These are phyloP conservation scores for Cantharis flavilabris DNA, from an alignment of 2,888 invertebrate species.

Conservation along the genomic window DNA sequence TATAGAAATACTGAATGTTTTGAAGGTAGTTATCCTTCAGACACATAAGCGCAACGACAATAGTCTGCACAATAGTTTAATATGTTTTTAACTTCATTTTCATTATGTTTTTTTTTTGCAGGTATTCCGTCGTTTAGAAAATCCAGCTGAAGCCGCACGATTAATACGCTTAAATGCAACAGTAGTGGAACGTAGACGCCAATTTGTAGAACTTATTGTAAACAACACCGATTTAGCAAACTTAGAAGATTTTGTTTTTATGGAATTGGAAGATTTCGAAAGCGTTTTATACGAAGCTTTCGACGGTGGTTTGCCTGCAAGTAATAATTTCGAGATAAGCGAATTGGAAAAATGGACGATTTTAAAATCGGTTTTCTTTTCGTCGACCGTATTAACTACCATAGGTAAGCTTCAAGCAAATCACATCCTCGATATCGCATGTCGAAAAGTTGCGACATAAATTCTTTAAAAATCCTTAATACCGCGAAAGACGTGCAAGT, in stretches of 20 bases:
- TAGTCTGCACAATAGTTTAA: too few relatives aligned
- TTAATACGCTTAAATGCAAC: constrained; percentile 56
- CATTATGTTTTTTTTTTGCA: constrained; percentile 46
- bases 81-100: not conserved
- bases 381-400: constrained; percentile 88
- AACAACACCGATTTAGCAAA: constrained; percentile 64
- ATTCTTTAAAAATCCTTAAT: not conserved
- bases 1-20: too few relatives aligned
- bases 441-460: not conserved
- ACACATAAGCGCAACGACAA: too few relatives aligned
- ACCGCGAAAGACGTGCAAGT: not conserved
- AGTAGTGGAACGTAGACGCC: constrained; percentile 60
- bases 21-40: too few relatives aligned
- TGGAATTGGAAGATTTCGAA: constrained; percentile 60
- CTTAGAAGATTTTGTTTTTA: constrained; percentile 61
- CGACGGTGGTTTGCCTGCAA: constrained; percentile 26
- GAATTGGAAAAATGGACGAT: constrained; percentile 73
- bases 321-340: constrained; percentile 31
- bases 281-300: constrained; percentile 74
- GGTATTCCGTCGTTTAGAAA: constrained; percentile 80
- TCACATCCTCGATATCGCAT: not conserved
- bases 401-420: constrained; percentile 74
- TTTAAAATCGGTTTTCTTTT: constrained; percentile 84
- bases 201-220: constrained; percentile 64
- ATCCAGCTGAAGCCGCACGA: constrained; percentile 74